Percentiles rank a stretch among this genome's conserved stretches.
phyloP scores from a whole-genome alignment of 2,888 invertebrate genomes.

The Napeogenes sylphis region DNA sequence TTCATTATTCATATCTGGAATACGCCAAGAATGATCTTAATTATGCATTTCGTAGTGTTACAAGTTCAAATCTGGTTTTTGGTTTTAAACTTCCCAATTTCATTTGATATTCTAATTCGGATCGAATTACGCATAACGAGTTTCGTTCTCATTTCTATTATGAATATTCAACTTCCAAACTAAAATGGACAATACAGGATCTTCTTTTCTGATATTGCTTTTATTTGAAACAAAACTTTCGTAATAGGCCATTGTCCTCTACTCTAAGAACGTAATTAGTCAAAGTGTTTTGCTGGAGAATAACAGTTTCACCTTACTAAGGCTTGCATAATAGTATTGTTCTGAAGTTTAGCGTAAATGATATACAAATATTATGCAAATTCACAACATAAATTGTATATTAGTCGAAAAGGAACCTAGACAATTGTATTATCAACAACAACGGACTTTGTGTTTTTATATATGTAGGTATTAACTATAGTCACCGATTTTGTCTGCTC shows the following conservation, averaged over 20 bases:
- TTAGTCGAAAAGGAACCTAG: no score
- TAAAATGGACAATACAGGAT: neutral
- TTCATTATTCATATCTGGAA: slow-evolving; percentile 42
- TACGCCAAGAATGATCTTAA: slow-evolving; percentile 31
- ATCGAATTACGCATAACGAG: slow-evolving; percentile 9
- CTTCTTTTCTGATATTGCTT: slow-evolving; percentile 1
- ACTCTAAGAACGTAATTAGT: slow-evolving; percentile 2
- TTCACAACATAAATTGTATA: neutral
- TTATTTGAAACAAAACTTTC: neutral
- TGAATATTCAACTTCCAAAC: neutral
- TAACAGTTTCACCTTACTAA: neutral
- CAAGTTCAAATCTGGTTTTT: slow-evolving; percentile 30
- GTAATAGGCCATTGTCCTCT: slow-evolving; percentile 3
- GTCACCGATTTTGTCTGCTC: no score
- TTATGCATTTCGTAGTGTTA: slow-evolving; percentile 33
- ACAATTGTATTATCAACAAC: no score
- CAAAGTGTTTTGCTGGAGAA: neutral
- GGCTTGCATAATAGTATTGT: neutral
- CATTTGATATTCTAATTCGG: slow-evolving; percentile 32
- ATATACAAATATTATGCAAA: neutral
- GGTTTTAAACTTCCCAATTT: slow-evolving; percentile 30
- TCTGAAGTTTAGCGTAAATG: neutral
- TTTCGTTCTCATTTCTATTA: neutral
- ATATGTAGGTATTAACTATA: no score
- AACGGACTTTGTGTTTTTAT: no score